Evolutionary conservation across 2,888 invertebrate species (phyloP), one percentile per base, ranked within the genome.

Genomic region (Scaptomyza tumidula): DNA sequence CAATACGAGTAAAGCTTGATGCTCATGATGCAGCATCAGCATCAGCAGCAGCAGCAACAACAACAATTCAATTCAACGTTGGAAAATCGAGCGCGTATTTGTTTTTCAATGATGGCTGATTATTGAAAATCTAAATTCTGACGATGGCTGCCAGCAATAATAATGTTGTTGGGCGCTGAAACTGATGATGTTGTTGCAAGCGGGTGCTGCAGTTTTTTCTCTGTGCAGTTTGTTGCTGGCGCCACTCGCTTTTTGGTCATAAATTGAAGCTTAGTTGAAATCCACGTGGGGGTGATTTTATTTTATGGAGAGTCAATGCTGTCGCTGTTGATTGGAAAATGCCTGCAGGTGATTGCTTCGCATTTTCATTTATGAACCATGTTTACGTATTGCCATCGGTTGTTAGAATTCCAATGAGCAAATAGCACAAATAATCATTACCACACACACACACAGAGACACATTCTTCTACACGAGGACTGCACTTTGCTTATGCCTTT

Each of bases 21-120:
- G 44, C 48, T 54, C 54, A 14, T 31, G 33, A 49, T 54, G 55
- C 61, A 50, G 45, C 56, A 53, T 48, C 56, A 50, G 49, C 58
- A 46, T 53, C 60, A 55, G 39, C 57, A 46, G 45, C 56, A 55
- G 50, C 56, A 55, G 19, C 45, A 19, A 41, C 43, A 19, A 41
- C 43, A 60, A 56, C 67, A 72, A 82, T 83, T 83, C 80, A 87
- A 86, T 83, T 79, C 45, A 62, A 73, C 16, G 41, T 65, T 67
- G 65, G 66, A 74, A 82, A 85, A 85, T 79, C 80, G 79, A 67
- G 57, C 62, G 86, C 77, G 86, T 86, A 86, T 88, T 85, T 86
- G 88, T 81, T 86, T 87, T 84, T 88, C 86, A 88, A 79, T 88
- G 78, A 88, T 88, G 86, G 79, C 81, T 86, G 86, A 86, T 86